These are phyloP conservation scores for Drosophila mauritiana DNA, from an alignment of 1,140 invertebrate species.

Conservation along the genomic window DNA sequence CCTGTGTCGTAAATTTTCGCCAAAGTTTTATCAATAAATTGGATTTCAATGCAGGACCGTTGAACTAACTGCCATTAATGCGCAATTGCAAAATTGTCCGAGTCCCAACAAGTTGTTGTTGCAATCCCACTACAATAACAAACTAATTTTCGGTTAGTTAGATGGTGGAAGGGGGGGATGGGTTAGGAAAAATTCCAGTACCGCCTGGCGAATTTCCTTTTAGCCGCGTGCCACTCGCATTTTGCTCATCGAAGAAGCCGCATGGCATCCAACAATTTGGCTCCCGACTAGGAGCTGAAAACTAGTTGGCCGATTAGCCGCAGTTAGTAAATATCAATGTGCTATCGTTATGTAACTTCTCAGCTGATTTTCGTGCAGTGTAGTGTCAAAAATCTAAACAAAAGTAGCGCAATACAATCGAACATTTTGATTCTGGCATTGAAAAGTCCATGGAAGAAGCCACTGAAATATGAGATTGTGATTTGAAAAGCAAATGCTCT, in stretches of 20 bases:
- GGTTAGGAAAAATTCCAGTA: conserved; percentile 13
- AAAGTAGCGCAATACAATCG: neutral
- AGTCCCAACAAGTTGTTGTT: conserved; percentile 42
- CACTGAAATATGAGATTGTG: conserved; percentile 10
- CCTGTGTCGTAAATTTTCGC: conserved; percentile 57
- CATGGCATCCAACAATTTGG: conserved; percentile 25
- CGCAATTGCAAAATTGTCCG: conserved; percentile 71
- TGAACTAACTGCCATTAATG: conserved; percentile 67
- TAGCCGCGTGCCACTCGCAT: conserved; percentile 65
- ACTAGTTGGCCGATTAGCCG: conserved; percentile 5
- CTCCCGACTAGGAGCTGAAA: conserved; percentile 11
- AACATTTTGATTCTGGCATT: neutral
- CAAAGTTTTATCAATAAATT: conserved; percentile 81
- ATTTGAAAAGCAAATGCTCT: conserved; percentile 15
- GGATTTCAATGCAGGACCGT: conserved; percentile 52
- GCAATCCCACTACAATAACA: conserved; percentile 33
- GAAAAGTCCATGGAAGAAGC: neutral
- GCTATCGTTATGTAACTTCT: conserved; percentile 11
- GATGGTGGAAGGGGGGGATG: neutral
- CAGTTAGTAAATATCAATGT: neutral
- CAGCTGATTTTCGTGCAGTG: neutral
- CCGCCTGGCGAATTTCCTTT: conserved; percentile 23
- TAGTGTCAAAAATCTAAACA: neutral
- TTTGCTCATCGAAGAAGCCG: conserved; percentile 31
- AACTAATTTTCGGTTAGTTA: conserved; percentile 44